Percentiles rank a stretch among this genome's conserved stretches.
These are phyloP conservation scores for Cyaniris semiargus DNA, from an alignment of 2,888 invertebrate genomes.

Conservation along the genomic window DNA sequence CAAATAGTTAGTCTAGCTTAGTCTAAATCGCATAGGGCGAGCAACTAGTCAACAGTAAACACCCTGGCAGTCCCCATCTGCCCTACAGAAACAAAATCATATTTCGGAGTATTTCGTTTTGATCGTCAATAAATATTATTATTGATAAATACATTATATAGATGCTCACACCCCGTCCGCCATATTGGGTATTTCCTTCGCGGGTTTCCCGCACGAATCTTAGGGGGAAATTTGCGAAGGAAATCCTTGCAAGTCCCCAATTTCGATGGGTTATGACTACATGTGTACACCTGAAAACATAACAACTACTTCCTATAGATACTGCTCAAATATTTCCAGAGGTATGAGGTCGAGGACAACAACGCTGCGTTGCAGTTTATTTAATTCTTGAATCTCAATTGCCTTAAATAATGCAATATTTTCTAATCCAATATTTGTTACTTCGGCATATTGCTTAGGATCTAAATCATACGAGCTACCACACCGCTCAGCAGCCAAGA, in stretches of 20 bases:
- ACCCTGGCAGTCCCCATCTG: not conserved
- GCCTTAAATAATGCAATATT: not conserved
- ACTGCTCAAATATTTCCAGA: no score
- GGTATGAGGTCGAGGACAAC: no score
- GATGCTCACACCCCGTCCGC: constrained; percentile 20
- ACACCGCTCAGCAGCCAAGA: constrained; percentile 7
- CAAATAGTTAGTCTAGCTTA: no score
- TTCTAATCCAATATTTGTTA: not conserved
- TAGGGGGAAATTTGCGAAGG: not conserved
- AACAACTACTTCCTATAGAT: no score
- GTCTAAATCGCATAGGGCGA: no score
- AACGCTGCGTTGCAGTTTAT: no score
- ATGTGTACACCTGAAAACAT: no score
- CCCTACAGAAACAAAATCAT: not conserved
- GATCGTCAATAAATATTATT: constrained; percentile 29
- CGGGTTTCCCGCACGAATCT: constrained; percentile 19
- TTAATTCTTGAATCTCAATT: no score
- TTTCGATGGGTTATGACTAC: not conserved
- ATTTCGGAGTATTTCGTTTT: not conserved
- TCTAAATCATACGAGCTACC: not conserved
- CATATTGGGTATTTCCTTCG: constrained; percentile 25
- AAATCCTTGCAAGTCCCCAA: constrained; percentile 12
- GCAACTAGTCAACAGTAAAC: no score
- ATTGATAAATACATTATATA: constrained; percentile 21
- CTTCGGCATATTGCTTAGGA: not conserved